phyloP scores from a whole-genome alignment of 2,888 invertebrate genomes.

The Thymelicus sylvestris region DNA sequence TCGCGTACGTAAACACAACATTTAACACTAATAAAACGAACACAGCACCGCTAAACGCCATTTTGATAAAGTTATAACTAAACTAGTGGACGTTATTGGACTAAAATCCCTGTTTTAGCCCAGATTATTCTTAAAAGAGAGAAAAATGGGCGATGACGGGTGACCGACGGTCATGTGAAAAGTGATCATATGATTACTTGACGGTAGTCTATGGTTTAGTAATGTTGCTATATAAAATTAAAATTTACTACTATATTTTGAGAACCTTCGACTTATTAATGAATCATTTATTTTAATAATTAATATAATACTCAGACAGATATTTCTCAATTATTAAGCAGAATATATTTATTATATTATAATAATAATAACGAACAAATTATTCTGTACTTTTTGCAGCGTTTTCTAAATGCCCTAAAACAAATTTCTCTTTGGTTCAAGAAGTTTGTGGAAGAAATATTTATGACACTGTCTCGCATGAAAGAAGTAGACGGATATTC shows the following conservation, averaged over 20 bases:
- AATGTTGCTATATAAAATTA: slow-evolving; percentile 46
- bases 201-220: slow-evolving; percentile 64
- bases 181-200: slow-evolving; percentile 79
- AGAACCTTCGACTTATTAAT: neutral
- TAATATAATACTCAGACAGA: too few relatives aligned
- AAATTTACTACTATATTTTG: neutral
- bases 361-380: too few relatives aligned
- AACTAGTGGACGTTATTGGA: slow-evolving; percentile 68
- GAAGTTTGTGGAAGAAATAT: too few relatives aligned
- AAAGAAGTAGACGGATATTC: neutral
- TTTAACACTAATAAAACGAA: slow-evolving; percentile 72
- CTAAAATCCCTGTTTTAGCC: slow-evolving; percentile 66
- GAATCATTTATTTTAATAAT: too few relatives aligned
- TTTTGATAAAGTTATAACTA: slow-evolving; percentile 56
- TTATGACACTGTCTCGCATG: slow-evolving; percentile 9
- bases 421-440: too few relatives aligned
- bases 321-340: too few relatives aligned
- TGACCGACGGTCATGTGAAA: slow-evolving; percentile 81
- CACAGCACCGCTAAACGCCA: slow-evolving; percentile 78
- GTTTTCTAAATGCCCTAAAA: too few relatives aligned
- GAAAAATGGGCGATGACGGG: slow-evolving; percentile 68
- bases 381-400: too few relatives aligned
- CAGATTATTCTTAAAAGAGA: slow-evolving; percentile 68
- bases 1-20: slow-evolving; percentile 61
- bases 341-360: too few relatives aligned